Conservation (phyloP, 2,888 invertebrate species). For the Lasioglossum lativentre region DNA sequence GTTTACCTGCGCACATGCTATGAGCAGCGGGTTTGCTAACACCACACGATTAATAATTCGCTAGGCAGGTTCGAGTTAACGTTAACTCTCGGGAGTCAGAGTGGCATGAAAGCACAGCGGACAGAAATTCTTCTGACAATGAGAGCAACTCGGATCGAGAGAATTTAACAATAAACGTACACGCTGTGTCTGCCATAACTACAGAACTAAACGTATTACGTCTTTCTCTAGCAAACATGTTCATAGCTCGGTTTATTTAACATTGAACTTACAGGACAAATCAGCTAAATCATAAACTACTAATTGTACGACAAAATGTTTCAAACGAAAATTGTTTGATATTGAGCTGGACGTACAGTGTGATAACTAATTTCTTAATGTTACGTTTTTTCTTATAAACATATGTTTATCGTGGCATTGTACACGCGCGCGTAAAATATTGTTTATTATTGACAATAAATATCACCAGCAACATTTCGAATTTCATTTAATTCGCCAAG, state of each 20-base stretch:
- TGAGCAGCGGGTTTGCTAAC: slow-evolving; percentile 6
- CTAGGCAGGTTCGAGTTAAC: neutral
- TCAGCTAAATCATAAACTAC: neutral
- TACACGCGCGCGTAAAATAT: neutral
- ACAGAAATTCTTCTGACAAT: slow-evolving; percentile 1
- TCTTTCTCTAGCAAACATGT: neutral
- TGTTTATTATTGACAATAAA: neutral
- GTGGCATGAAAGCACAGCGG: neutral
- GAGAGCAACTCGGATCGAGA: neutral
- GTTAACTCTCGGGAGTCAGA: slow-evolving; percentile 11
- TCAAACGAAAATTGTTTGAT: too few relatives aligned
- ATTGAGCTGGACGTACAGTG: too few relatives aligned
- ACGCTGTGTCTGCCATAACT: neutral
- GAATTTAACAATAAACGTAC: neutral
- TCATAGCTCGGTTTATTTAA: neutral
- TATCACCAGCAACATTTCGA: neutral
- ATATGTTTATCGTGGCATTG: too few relatives aligned
- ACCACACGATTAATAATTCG: slow-evolving; percentile 24
- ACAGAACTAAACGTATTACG: neutral
- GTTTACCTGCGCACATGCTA: neutral
- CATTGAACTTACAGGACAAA: neutral
- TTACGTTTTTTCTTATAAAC: too few relatives aligned
- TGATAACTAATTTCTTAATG: too few relatives aligned
- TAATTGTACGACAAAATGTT: too few relatives aligned
- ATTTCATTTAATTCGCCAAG: too few relatives aligned